Conservation (phyloP, 2,113 vertebrate species). For the Corvus cornix region DNA sequence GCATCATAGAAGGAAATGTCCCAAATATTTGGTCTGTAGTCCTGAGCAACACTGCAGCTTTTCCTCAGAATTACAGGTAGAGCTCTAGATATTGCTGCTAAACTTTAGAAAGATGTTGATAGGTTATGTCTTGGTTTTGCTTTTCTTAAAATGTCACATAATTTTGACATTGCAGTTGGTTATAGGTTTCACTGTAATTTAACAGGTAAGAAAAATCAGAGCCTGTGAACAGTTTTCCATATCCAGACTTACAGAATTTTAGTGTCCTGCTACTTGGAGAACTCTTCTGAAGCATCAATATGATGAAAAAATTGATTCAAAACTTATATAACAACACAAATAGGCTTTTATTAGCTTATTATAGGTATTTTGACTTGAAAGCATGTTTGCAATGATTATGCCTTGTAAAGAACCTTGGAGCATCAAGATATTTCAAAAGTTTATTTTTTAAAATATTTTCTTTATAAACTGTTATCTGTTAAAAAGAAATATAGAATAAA, state of each 20-base stretch:
- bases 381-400: background rate
- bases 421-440: background rate
- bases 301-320: background rate
- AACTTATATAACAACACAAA: background rate
- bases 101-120: background rate
- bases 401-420: background rate
- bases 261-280: background rate
- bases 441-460: background rate
- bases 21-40: background rate
- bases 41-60: background rate
- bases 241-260: background rate
- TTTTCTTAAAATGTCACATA: background rate
- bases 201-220: background rate
- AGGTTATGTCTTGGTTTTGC: background rate
- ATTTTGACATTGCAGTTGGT: background rate
- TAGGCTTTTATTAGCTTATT: background rate
- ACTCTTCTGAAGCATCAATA: background rate
- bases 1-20: fast-evolving
- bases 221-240: background rate
- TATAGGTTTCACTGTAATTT: background rate
- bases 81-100: background rate
- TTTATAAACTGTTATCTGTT: background rate
- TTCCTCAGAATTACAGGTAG: background rate
- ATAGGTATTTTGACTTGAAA: background rate
- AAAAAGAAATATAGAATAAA: background rate